phyloP scores from a whole-genome alignment of 2,888 invertebrate genomes.

The Pollenia griseotomentosa region DNA sequence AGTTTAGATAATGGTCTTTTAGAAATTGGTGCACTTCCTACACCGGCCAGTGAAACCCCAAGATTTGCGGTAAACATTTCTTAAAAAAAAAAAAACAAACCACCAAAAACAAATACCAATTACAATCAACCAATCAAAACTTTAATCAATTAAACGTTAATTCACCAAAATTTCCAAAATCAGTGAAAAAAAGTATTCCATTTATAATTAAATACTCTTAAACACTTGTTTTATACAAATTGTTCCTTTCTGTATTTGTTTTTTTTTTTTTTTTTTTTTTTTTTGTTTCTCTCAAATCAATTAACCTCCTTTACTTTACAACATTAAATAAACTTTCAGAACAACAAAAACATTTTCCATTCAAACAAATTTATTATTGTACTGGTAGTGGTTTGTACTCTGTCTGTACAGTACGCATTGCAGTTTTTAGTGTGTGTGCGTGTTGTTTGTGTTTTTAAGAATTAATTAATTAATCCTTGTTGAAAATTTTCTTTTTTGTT shows the following conservation, averaged over 20 bases:
- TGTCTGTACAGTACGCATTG: neutral
- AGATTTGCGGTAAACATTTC: slow-evolving; percentile 84
- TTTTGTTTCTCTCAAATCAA: slow-evolving; percentile 23
- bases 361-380: slow-evolving; percentile 43
- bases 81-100: slow-evolving; percentile 58
- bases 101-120: slow-evolving; percentile 33
- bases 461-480: slow-evolving; percentile 44
- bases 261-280: slow-evolving; percentile 13
- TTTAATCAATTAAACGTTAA: slow-evolving; percentile 25
- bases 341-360: slow-evolving; percentile 25
- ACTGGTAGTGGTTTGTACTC: slow-evolving; percentile 6
- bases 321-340: slow-evolving; percentile 15
- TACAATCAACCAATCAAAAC: slow-evolving; percentile 15
- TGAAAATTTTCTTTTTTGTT: neutral
- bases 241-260: slow-evolving; percentile 14
- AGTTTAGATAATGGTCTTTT: slow-evolving; percentile 83
- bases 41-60: slow-evolving; percentile 84
- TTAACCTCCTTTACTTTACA: slow-evolving; percentile 19
- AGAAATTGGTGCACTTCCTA: slow-evolving; percentile 84
- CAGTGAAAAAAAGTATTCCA: slow-evolving; percentile 1
- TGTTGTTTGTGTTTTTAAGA: slow-evolving; percentile 32
- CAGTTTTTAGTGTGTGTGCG: slow-evolving; percentile 23
- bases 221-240: slow-evolving; percentile 6
- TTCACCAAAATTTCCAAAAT: slow-evolving; percentile 5
- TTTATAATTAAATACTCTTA: slow-evolving; percentile 15